phyloP scores from a whole-genome alignment of 2,797 vertebrate genomes.

The Cygnus olor region DNA sequence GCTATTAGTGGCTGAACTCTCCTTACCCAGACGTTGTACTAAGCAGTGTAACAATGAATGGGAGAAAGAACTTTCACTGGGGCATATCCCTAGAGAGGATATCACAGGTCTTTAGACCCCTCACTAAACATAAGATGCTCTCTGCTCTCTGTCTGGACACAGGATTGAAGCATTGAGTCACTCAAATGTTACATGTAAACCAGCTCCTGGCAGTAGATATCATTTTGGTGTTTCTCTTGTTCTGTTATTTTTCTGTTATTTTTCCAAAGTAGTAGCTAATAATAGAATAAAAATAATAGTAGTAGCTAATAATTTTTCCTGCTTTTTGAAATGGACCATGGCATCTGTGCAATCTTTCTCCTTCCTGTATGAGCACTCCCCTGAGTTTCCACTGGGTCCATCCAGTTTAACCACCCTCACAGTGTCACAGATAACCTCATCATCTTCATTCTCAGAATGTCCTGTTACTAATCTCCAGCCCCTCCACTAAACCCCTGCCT shows the following conservation, averaged over 20 bases:
- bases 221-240: background rate
- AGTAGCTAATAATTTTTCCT: background rate
- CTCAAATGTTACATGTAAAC: background rate
- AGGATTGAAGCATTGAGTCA: background rate
- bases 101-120: background rate
- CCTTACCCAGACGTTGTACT: background rate
- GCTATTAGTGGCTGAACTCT: background rate
- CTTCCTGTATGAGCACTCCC: background rate
- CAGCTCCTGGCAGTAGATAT: background rate
- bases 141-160: background rate
- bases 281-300: no score
- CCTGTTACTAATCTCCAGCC: background rate
- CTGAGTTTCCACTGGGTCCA: background rate
- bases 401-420: background rate
- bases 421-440: background rate
- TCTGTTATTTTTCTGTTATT: background rate
- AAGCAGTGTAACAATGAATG: background rate
- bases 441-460: background rate
- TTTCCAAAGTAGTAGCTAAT: background rate
- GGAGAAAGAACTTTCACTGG: background rate
- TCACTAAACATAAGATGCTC: fast-evolving
- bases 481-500: background rate
- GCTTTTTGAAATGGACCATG: background rate
- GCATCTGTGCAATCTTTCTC: background rate
- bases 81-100: background rate